These are phyloP conservation scores for Buphagus erythrorhynchus DNA, from an alignment of 2,797 vertebrate genomes.

Conservation along the genomic window DNA sequence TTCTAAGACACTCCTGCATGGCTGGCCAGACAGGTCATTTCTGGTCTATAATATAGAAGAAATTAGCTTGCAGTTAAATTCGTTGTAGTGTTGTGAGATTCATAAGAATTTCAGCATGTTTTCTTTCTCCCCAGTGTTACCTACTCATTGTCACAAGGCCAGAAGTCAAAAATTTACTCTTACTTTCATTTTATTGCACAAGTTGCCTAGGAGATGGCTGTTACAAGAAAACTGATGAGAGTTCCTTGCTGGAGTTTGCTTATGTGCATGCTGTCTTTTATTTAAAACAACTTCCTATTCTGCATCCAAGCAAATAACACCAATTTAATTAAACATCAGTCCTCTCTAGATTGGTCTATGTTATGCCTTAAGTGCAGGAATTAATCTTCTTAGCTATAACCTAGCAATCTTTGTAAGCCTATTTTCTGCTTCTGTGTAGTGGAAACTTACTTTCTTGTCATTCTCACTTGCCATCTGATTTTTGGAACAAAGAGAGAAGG, in stretches of 20 bases:
- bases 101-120: not conserved
- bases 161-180: not conserved
- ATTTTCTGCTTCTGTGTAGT: not conserved
- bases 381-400: conserved; percentile 46
- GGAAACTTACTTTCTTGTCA: not conserved
- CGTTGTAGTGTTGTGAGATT: not conserved
- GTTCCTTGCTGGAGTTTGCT: not conserved
- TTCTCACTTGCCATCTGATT: not conserved
- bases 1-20: not conserved
- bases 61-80: not conserved
- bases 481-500: not conserved
- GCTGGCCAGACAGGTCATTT: not conserved
- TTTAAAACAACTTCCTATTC: conserved; percentile 26
- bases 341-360: not conserved
- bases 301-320: not conserved
- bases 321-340: conserved; percentile 18
- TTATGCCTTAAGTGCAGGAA: conserved; percentile 14
- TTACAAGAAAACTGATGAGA: not conserved
- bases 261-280: not conserved
- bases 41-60: not conserved
- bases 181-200: not conserved
- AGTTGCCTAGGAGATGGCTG: conserved; percentile 8
- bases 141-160: not conserved
- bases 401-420: conserved; percentile 16
- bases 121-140: not conserved